Base-by-base conservation (phyloP, 1,140 invertebrate genomes). In the Choristoneura fumiferana region DNA sequence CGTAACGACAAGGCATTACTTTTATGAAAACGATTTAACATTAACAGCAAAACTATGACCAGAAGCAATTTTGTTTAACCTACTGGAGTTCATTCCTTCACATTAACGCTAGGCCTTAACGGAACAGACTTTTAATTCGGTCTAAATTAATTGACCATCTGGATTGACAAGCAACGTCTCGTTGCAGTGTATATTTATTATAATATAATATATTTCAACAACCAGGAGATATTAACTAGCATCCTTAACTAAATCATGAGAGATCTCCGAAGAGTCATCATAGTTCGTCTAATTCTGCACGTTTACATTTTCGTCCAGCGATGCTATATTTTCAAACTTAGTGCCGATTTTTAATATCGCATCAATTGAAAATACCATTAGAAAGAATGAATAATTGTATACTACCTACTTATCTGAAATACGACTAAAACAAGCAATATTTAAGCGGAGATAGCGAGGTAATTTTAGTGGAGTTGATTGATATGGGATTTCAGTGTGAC, bases 71-170 rank as follows among this genome's bases (percentile, higher is more conserved):
- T 18, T 57, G 33, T 59, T 62, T 62, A 65, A 40, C 57, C 53
- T 18, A 56, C 34, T 13, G 34, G 40, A 57, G 40, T 64, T 52
- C 62, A 68, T 54, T 58, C 60, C 38, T 70, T 66, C 63, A 58
- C 63, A 67, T 71, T 71, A 66, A 62, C 62, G 57, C 69, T 69
- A 75, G 29, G 63, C 58, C 58, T 73, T 70, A 73, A 69, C 55
- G 69, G 71, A 69, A 71, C 71, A 61, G 54, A 71, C 62, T 63
- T 57, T 62, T 66, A 73, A 70, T 80, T 74, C 76, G 73, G 70
- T 77, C 76, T 70, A 67, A 71, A 76, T 62, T 84, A 88, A 88
- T 88, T 88, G 83, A 88, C 85, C 81, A 81, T 69, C 77, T 69
- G 60, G 60, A 85, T 83, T 82, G 77, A 84, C 81, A 80, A 71